Evolutionary conservation across 2,797 vertebrate species (phyloP), one percentile per base, ranked within the genome.

Genomic region (Phrynocephalus guinanensis): DNA sequence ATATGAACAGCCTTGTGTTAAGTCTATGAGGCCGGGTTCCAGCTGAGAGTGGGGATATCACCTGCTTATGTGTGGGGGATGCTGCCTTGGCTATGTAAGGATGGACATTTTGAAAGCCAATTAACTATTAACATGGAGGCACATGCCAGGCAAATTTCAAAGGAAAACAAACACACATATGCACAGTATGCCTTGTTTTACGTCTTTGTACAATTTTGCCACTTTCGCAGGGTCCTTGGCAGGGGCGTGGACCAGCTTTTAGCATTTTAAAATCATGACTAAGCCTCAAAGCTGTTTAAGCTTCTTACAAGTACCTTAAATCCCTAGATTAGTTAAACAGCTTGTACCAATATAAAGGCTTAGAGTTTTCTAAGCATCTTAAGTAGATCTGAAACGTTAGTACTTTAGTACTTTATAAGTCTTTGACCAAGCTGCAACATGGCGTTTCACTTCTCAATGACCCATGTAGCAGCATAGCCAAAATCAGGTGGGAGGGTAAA

Each of bases 241-340:
- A 60, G 67, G 75, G 30, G 13, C 8, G 5, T 50, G 13, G 72
- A 89, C 77, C 75, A 75, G 85, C 91, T 94, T 92, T 91, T 88
- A 89, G 83, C 79, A 85, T 89, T 85, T 85, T 94, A 95, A 63
- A 95, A 93, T 90, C 91, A 84, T 87, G 85, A 48, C 85, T 94
- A 95, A 94, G 82, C 93, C 83, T 91, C 89, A 91, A 95, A 94
- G 91, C 93, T 90, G 56, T 77, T 1, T 95, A 95, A 95, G 94
- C 91, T 86, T 94, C 93, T 94, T 95, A 93, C 92, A 87, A 68
- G 79, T 81, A 1, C 87, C 92, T 86, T 90, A 90, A 95, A 94
- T 83, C 92, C 94, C 67, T 63, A 84, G 94, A 95, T 95, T 88
- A 89, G 85, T 93, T 95, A 95, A 95, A 93, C 83, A 92, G 94